Conservation (phyloP, 2,113 vertebrate genomes). For the Pseudorectes ferrugineus region DNA sequence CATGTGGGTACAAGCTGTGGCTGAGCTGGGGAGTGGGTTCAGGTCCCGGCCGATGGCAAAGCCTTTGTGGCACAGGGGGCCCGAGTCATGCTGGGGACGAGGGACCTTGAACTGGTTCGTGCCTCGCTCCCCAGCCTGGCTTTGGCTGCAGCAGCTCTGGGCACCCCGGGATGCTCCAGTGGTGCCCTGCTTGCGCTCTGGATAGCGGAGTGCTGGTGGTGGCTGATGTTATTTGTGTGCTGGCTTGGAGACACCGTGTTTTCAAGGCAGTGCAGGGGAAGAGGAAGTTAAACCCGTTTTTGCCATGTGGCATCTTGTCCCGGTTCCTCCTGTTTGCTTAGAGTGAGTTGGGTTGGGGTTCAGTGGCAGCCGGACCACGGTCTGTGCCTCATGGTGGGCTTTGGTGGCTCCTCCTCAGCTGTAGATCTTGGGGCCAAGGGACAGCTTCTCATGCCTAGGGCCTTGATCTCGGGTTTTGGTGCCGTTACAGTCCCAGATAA, state of each 20-base stretch:
- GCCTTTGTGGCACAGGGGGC: neutral
- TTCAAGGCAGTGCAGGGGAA: neutral
- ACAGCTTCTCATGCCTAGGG: rapidly evolving
- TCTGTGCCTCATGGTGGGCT: neutral
- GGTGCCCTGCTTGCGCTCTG: rapidly evolving
- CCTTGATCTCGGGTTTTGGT: neutral
- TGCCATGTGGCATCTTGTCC: neutral
- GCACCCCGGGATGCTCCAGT: neutral
- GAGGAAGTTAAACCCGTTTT: neutral
- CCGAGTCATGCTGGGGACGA: rapidly evolving
- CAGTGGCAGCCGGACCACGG: rapidly evolving
- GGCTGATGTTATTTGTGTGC: neutral
- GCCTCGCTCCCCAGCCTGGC: too few species aligned
- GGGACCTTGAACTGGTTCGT: neutral
- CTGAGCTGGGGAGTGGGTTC: neutral
- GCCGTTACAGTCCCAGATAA: neutral
- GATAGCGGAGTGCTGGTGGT: rapidly evolving
- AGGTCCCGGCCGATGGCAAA: neutral
- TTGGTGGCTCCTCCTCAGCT: neutral
- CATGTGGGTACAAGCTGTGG: neutral
- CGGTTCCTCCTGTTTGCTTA: neutral
- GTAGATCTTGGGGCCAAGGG: neutral
- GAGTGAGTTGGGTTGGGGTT: neutral
- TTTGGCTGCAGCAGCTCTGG: neutral
- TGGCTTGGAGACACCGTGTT: rapidly evolving